Evolutionary conservation across 2,797 vertebrate species (phyloP).

Genomic region (Hyperoplus immaculatus): DNA sequence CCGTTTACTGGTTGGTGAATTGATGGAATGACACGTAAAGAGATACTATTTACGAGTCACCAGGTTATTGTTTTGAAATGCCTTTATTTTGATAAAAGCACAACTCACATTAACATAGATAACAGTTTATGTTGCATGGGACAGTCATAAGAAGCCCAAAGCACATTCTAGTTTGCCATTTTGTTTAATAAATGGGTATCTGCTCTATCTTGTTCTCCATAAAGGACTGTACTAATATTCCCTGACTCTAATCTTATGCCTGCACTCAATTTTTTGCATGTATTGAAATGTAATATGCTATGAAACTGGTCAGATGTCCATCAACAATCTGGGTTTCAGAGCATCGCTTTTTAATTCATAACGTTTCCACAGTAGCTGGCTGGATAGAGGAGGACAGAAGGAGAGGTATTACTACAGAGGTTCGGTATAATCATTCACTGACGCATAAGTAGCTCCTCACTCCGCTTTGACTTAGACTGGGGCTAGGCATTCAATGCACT

Average conservation of each 20-base stretch:
- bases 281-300: neutral
- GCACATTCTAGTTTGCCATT: neutral
- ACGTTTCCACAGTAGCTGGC: constrained; percentile 87
- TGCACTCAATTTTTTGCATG: neutral
- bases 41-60: neutral
- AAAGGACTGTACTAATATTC: neutral
- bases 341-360: constrained; percentile 53
- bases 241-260: neutral
- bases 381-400: constrained; percentile 97
- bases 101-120: neutral
- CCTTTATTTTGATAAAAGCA: constrained; percentile 1
- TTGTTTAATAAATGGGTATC: neutral
- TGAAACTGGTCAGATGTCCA: neutral
- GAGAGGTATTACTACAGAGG: constrained; percentile 90
- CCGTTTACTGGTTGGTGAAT: neutral
- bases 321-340: constrained; percentile 19
- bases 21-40: neutral
- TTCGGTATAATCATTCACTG: constrained; percentile 73
- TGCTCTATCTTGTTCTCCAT: neutral
- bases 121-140: neutral
- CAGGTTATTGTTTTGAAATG: neutral
- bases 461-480: constrained; percentile 65
- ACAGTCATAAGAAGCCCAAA: neutral
- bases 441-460: constrained; percentile 57
- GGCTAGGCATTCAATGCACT: constrained; percentile 2